Evolutionary conservation across 2,113 vertebrate species (phyloP), one percentile per base, ranked within the genome.

Genomic region (Lutjanus erythropterus): DNA sequence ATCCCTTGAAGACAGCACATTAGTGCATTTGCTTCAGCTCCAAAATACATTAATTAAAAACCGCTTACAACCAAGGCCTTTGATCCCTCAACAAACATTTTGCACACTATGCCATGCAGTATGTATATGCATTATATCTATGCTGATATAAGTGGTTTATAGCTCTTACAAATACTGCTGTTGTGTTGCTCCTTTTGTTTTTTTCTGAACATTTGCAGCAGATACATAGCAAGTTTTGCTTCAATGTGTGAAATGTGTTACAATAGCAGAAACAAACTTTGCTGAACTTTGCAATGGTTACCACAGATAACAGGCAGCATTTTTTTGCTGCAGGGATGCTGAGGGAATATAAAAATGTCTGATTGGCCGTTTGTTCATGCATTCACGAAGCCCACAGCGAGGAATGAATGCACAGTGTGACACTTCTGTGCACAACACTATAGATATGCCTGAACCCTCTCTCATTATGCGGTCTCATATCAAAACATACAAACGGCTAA

Each of bases 301-400:
- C 55, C 3, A 52, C 21, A 64, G 53, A 86, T 59, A 83, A 86
- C 44, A 50, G 44, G 60, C n/a, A 21, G 71, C 55, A 64, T 37
- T 72, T 80, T n/a, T 72, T 35, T 75, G 27, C 47, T 42, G 31
- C 9, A 65, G 39, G 44, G 27, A 68, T 47, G 39, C 47, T n/a
- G 66, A 41, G 42, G 12, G 53, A 78, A 72, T 80, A 10, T 64
- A 79, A 82, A 84, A 64, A 41, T 3, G 10, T 65, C 19, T 53
- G 52, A 74, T 53, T 80, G 35, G 37, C 71, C 33, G 65, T 18
- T 81, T 46, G 42, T 25, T 19, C 21, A 29, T 21, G 23, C 53
- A 66, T 49, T 72, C 69, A 47, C 35, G 71, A 75, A 75, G 69
- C 3, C 0, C 9, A 6, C 11, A 41, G 56, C n/a, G 52, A 55